Percentiles rank a stretch among this genome's conserved stretches.
phyloP scores from a whole-genome alignment of 2,113 vertebrate genomes.

The Cheirogaleus medius region DNA sequence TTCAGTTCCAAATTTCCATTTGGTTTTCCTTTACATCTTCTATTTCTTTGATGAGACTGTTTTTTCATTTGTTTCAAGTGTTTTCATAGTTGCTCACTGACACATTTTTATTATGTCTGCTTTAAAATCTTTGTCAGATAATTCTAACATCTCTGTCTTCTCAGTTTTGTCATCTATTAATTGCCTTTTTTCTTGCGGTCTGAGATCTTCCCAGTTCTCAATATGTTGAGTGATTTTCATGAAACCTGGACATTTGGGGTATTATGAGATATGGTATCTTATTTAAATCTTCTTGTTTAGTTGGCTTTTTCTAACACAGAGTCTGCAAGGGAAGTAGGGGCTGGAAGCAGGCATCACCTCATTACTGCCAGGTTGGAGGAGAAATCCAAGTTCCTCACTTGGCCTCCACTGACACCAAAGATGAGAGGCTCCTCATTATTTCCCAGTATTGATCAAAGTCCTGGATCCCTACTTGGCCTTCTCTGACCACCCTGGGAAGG shows the following conservation, averaged over 20 bases:
- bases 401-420: not conserved
- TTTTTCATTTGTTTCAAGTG: not conserved
- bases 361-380: not conserved
- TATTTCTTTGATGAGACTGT: not conserved
- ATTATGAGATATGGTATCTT: not conserved
- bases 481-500: not conserved
- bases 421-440: not conserved
- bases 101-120: conserved; percentile 2
- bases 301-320: not conserved
- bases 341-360: not conserved
- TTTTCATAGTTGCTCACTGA: not conserved
- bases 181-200: not conserved
- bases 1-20: not conserved
- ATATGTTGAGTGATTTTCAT: not conserved
- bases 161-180: conserved; percentile 2
- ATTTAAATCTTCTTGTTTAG: not conserved
- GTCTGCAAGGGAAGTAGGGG: not conserved
- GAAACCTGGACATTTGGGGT: not conserved
- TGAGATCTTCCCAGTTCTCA: not conserved
- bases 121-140: conserved; percentile 40
- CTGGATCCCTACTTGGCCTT: not conserved
- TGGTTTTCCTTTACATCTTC: not conserved
- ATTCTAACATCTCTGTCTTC: not conserved
- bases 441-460: not conserved
- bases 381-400: not conserved